Evolutionary conservation across 1,140 invertebrate genomes (phyloP).

Genomic region (Anthonomus grandis): DNA sequence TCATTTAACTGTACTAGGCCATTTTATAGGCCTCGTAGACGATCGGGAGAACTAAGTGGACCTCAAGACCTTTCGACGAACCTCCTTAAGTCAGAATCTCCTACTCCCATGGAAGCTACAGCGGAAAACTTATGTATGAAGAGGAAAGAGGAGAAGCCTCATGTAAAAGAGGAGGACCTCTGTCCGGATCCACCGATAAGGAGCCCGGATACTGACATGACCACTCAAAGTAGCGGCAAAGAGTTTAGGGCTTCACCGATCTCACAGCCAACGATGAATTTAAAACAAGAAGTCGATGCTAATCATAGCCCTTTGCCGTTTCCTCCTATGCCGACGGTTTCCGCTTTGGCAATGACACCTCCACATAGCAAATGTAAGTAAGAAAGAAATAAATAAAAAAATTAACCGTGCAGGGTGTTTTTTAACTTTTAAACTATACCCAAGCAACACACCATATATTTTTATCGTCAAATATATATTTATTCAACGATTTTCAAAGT

Average conservation of each 20-base stretch:
- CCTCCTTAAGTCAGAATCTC: conserved; percentile 12
- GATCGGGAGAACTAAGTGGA: conserved; percentile 69
- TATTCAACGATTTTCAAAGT: no score
- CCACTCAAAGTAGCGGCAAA: conserved; percentile 42
- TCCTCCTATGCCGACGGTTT: conserved; percentile 65
- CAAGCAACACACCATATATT: no score
- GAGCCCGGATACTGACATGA: conserved; percentile 52
- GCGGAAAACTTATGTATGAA: conserved; percentile 54
- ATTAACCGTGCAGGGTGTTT: no score
- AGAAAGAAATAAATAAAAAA: not conserved
- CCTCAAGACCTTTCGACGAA: conserved; percentile 57
- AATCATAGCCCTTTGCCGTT: conserved; percentile 61
- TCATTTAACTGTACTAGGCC: no score
- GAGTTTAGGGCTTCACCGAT: conserved; percentile 51
- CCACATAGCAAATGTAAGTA: conserved; percentile 67
- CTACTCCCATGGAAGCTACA: conserved; percentile 40
- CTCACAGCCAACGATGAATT: conserved; percentile 49
- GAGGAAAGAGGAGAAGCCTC: conserved; percentile 40
- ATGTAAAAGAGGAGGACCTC: conserved; percentile 27
- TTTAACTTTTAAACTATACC: no score
- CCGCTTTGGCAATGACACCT: conserved; percentile 71
- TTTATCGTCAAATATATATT: no score
- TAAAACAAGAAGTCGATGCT: conserved; percentile 51
- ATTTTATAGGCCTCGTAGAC: conserved; percentile 61
- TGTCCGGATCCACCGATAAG: conserved; percentile 47